Conservation (phyloP, 2,888 invertebrate genomes). For the Tetranychus piercei region DNA sequence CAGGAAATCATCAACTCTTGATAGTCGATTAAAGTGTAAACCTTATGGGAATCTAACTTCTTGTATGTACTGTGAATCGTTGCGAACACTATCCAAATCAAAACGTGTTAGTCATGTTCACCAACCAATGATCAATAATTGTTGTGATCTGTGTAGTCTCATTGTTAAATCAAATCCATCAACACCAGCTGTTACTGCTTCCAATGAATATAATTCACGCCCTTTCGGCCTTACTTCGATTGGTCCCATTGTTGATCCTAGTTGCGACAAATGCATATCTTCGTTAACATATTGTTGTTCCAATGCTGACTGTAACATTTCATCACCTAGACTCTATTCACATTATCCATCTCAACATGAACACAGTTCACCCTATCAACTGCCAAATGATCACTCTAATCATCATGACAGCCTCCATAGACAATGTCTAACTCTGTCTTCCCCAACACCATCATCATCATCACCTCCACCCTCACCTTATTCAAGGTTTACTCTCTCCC, state of each 20-base stretch:
- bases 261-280: not conserved
- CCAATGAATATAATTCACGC: not conserved
- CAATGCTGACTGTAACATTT: not conserved
- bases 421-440: not conserved
- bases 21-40: not conserved
- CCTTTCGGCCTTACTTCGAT: not conserved
- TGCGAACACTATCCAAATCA: not conserved
- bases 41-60: not conserved
- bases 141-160: not conserved
- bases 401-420: not conserved
- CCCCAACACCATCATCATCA: not conserved
- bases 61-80: not conserved
- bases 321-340: not conserved
- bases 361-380: not conserved
- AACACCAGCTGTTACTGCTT: not conserved
- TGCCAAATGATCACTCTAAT: not conserved
- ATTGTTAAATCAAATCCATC: not conserved
- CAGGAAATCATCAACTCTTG: not conserved
- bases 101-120: not conserved
- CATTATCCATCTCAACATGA: not conserved
- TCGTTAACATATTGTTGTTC: not conserved
- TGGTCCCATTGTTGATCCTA: constrained; percentile 7
- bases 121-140: not conserved
- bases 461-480: not conserved
- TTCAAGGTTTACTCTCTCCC: not conserved